phyloP scores from a whole-genome alignment of 2,888 invertebrate genomes.

The Mechanitis messenoides region DNA sequence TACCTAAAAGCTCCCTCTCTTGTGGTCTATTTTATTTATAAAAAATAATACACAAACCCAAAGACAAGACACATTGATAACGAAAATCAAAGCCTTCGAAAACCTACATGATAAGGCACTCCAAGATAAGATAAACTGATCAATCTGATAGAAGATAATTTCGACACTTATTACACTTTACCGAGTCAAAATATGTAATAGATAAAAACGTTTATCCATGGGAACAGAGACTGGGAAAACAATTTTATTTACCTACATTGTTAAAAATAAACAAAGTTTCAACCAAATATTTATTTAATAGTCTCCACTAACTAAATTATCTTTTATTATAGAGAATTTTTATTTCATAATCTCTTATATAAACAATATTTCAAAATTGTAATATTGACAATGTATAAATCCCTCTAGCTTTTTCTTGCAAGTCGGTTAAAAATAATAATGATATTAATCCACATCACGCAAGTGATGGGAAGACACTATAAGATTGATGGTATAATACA shows the following conservation, averaged over 20 bases:
- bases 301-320: too few relatives aligned
- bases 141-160: slow-evolving; percentile 26
- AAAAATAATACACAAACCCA: not conserved
- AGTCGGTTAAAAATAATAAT: slow-evolving; percentile 8
- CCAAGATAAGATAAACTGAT: slow-evolving; percentile 54
- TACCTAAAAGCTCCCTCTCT: not conserved
- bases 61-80: slow-evolving; percentile 25
- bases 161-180: slow-evolving; percentile 23
- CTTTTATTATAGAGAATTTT: too few relatives aligned
- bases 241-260: too few relatives aligned
- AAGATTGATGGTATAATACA: slow-evolving; percentile 74
- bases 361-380: too few relatives aligned
- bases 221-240: too few relatives aligned
- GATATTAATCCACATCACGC: slow-evolving; percentile 18
- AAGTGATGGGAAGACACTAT: slow-evolving; percentile 38
- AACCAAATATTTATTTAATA: too few relatives aligned
- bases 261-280: too few relatives aligned
- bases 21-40: not conserved
- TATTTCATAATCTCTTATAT: too few relatives aligned
- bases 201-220: too few relatives aligned
- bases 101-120: slow-evolving; percentile 35
- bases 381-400: too few relatives aligned
- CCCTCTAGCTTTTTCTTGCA: not conserved
- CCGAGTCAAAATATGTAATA: not conserved
- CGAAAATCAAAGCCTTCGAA: slow-evolving; percentile 30